A percentile compares a stretch with the other conserved stretches of the same genome.
Evolutionary conservation across 2,888 invertebrate species (phyloP).

Genomic region (Gnatocerus cornutus): DNA sequence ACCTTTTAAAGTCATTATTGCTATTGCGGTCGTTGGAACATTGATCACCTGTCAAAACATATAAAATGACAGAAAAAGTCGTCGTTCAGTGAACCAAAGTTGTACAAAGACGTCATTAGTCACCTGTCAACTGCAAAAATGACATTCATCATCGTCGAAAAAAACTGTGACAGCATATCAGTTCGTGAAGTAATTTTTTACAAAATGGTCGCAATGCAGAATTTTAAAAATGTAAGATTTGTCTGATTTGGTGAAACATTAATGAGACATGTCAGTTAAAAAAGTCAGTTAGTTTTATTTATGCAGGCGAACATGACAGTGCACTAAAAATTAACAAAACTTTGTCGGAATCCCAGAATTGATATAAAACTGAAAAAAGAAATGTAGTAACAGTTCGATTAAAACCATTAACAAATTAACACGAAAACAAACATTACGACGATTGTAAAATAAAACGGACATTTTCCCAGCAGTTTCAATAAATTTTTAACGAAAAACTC

Average conservation of each 20-base stretch:
- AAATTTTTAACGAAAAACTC: not conserved
- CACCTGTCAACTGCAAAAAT: too few relatives aligned
- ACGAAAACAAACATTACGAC: not conserved
- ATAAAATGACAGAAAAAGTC: too few relatives aligned
- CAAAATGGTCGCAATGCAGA: too few relatives aligned
- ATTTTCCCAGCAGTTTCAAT: not conserved
- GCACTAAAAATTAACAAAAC: conserved; percentile 4
- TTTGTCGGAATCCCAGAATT: not conserved
- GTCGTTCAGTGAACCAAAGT: too few relatives aligned
- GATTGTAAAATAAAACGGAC: not conserved
- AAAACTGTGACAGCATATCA: too few relatives aligned
- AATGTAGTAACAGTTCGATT: not conserved
- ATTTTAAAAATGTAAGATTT: too few relatives aligned
- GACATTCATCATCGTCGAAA: too few relatives aligned
- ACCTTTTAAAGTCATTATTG: too few relatives aligned
- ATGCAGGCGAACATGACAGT: not conserved
- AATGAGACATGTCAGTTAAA: not conserved
- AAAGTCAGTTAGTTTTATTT: not conserved
- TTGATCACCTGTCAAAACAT: too few relatives aligned
- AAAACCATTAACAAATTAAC: conserved; percentile 1
- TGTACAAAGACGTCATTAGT: too few relatives aligned
- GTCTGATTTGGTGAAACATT: not conserved
- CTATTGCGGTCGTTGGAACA: too few relatives aligned
- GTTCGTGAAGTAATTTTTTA: too few relatives aligned
- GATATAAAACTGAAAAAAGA: not conserved